Base-by-base conservation (phyloP, 2,797 vertebrate species). In the Oryzias dopingdopingensis region DNA sequence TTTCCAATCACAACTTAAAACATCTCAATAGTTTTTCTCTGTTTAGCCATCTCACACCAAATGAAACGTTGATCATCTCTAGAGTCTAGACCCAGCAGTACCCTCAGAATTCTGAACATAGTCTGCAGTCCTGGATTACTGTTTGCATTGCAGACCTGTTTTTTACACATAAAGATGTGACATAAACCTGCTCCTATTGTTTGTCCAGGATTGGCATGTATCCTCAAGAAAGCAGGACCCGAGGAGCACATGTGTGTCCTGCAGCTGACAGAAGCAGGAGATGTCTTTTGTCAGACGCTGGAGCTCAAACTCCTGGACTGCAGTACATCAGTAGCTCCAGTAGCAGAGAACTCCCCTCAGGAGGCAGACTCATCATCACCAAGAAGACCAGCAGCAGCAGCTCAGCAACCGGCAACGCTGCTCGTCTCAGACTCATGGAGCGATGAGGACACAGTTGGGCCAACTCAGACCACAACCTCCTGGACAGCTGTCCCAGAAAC, bases 241-340 rank as follows among this genome's bases (percentile, higher is more conserved):
- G 40, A 1, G 0, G 88, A 90, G 0, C 72, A 70, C 10, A 46
- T 96, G 60, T 72, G 86, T 0, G 49, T 97, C 56, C 91, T 98
- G 22, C 96, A 97, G 56, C 91, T 98, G 1, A 93, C 94, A 0
- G 89, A 92, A 6, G 90, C 90, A 0, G 96, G 96, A 3, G 97
- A 98, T 1, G 1, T 98, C 45, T 99, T 98, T 85, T 92, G 89
- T 62, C 96, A 98, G 83, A 74, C 68, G 5, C 85, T 97, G 0
- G 65, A 83, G 1, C 41, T 5, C 3, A 56, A 24, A 10, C 60
- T n/a, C n/a, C 16, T 0, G 0, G 47, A 61, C 0, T 0, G 1
- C 0, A 22, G 66, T 0, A 0, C 12, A 0, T 20, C 54, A 14
- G 2, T 0, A 6, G 15, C 46, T 14, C 41, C 32, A 14, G 49